Base-by-base conservation (phyloP, 2,113 vertebrate genomes). In the Catharus bicknelli region DNA sequence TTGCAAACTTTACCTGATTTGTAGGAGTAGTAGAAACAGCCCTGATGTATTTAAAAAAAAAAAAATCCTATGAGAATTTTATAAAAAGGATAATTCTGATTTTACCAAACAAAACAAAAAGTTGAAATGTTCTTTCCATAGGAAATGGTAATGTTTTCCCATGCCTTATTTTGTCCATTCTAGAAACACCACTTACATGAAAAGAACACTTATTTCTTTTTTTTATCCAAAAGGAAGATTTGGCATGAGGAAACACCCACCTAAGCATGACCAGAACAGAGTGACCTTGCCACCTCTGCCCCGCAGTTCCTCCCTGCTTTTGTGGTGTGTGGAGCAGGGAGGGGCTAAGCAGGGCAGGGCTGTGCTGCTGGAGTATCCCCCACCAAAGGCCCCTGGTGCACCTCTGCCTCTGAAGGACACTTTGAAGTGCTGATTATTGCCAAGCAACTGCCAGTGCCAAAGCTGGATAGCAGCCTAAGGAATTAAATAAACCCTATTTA, bases 271-370 rank as follows among this genome's bases (percentile, higher is more conserved):
- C 9, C 45, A 63, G 32, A 34, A 17, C 13, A 22, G 20, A 11
- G 5, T 0, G 3, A 8, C 5, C 2, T 6, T n/a, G 11, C 34
- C 26, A 19, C 4, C 7, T 4, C 19, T 54, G 10, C 0, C 2
- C 5, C 26, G 2, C 19, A 43, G 0, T 26, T 76, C 21, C 38
- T 34, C 42, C n/a, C 36, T n/a, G 27, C 16, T 21, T 30, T 23
- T 23, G 32, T 38, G 16, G 12, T 32, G 21, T 70, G 32, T 81
- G 2, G 11, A 15, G 17, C 11, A 61, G 50, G 47, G 66, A 34
- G 23, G 12, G 20, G 23, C 32, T 32, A 53, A 21, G 30, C n/a
- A 36, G 20, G 18, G 29, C 66, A 76, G 51, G 45, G 26, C 67
- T 79, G 42, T 0, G 9, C 23, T 45, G 30, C 63, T 32, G 55